Conservation (phyloP, 92 coral and sea anemone genomes). For the Epizoanthus ramosus region DNA sequence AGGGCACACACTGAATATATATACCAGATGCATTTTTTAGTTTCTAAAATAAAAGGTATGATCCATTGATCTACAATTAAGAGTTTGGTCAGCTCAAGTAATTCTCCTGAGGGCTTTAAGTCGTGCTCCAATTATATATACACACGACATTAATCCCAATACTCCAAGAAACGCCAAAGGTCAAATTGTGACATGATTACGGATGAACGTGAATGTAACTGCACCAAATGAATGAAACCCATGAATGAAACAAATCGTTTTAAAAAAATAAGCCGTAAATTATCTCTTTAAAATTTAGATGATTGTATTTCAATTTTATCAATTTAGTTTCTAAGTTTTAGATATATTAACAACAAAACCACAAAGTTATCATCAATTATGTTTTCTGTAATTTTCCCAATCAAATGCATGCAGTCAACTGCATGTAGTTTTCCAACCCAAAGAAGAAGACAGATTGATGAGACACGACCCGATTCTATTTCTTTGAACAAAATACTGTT, state of each 20-base stretch:
- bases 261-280: constrained; percentile 4
- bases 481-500: too few relatives aligned
- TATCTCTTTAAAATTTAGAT: constrained; percentile 18
- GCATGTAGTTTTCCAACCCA: too few relatives aligned
- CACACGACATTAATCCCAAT: constrained; percentile 14
- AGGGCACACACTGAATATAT: constrained; percentile 15
- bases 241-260: not conserved
- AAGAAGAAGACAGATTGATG: too few relatives aligned
- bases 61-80: constrained; percentile 21
- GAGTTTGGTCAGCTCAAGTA: constrained; percentile 18
- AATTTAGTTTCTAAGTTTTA: not conserved
- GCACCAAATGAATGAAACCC: not conserved
- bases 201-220: not conserved
- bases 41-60: constrained; percentile 23
- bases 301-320: constrained; percentile 8
- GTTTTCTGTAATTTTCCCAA: too few relatives aligned
- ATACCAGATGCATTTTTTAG: constrained; percentile 10
- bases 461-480: too few relatives aligned
- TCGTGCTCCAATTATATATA: not conserved
- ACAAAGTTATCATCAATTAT: too few relatives aligned
- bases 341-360: not conserved
- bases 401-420: too few relatives aligned
- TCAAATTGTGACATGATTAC: not conserved
- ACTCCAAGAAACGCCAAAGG: constrained; percentile 16
- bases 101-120: not conserved